Evolutionary conservation across 2,113 vertebrate species (phyloP).

Genomic region (Propithecus coquereli): DNA sequence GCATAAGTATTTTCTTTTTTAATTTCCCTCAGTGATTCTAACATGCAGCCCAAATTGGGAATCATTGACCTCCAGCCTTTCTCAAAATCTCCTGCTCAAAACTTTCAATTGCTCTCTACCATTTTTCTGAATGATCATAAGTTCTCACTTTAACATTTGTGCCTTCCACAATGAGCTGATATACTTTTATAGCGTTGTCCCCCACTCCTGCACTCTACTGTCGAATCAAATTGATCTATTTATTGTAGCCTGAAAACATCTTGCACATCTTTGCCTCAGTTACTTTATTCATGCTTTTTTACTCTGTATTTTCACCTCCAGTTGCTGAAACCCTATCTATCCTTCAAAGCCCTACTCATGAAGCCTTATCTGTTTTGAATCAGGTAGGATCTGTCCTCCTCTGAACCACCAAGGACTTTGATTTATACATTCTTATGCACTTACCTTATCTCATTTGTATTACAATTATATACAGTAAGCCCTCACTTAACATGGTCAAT

Average conservation of each 20-base stretch:
- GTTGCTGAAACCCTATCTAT: neutral
- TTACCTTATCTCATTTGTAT: neutral
- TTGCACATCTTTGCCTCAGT: neutral
- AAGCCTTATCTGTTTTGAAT: neutral
- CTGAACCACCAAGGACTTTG: neutral
- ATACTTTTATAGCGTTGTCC: neutral
- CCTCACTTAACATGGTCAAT: too few relatives aligned
- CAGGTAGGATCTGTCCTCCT: neutral
- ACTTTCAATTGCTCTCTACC: neutral
- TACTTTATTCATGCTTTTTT: neutral
- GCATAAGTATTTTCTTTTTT: neutral
- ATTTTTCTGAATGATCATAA: neutral
- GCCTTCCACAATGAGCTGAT: neutral
- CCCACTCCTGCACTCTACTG: rapidly evolving
- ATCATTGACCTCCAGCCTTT: neutral
- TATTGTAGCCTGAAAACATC: neutral
- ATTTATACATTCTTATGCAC: neutral
- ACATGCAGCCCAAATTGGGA: neutral
- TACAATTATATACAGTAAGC: neutral
- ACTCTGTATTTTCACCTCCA: neutral
- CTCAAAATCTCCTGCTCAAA: neutral
- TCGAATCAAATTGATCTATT: neutral
- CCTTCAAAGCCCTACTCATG: neutral
- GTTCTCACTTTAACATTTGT: neutral
- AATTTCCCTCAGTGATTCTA: neutral